Conservation (phyloP, 2,113 vertebrate genomes). For the Pangasianodon gigas region DNA sequence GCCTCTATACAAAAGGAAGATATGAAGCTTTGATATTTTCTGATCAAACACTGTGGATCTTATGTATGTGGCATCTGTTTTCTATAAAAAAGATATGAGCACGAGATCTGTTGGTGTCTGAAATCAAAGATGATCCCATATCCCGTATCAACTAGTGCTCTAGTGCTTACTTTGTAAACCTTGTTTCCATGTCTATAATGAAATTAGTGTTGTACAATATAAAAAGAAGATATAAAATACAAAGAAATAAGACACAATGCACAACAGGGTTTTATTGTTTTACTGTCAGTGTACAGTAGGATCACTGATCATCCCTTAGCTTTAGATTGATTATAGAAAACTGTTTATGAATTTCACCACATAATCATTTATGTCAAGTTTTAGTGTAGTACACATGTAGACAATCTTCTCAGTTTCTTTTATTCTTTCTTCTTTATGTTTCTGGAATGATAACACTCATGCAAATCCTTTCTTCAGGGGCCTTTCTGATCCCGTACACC, state of each 20-base stretch:
- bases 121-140: background rate
- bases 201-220: background rate
- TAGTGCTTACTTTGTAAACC: background rate
- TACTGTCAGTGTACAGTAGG: background rate
- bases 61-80: background rate
- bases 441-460: background rate
- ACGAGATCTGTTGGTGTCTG: background rate
- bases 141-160: background rate
- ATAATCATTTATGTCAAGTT: background rate
- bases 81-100: background rate
- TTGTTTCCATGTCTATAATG: background rate
- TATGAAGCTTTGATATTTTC: background rate
- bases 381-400: background rate
- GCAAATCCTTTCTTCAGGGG: conserved; percentile 75
- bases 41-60: background rate
- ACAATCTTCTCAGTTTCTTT: background rate
- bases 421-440: background rate
- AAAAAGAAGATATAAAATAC: background rate
- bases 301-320: background rate
- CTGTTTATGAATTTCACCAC: background rate
- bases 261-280: background rate
- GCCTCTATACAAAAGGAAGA: background rate
- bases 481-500: conserved; percentile 96
- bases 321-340: background rate
- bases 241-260: background rate